These are phyloP conservation scores for Amyelois transitella DNA, from an alignment of 1,140 invertebrate species.

Conservation along the genomic window DNA sequence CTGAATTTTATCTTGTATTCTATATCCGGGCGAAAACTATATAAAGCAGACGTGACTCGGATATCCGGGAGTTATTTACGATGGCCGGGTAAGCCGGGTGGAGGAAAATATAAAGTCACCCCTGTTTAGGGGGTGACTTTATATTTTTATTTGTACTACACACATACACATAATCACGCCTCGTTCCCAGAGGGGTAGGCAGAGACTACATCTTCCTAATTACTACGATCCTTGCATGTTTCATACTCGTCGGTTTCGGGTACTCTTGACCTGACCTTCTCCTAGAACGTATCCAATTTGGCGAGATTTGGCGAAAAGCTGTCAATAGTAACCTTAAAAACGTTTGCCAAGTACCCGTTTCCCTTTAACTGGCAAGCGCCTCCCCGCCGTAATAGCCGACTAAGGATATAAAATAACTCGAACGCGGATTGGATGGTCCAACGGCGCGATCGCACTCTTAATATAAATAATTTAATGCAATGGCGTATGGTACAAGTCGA, in stretches of 20 bases:
- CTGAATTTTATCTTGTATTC: not conserved
- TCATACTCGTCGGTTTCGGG: no score
- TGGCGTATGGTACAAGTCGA: not conserved
- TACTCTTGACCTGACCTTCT: no score
- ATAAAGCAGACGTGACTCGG: not conserved
- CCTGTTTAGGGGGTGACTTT: not conserved
- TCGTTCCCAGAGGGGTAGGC: no score
- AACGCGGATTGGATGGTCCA: not conserved
- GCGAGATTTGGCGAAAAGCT: no score
- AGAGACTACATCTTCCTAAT: no score
- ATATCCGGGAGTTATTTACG: conserved; percentile 27
- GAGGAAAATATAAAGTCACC: not conserved
- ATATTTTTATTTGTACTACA: not conserved
- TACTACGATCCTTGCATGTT: no score
- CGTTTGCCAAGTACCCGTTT: not conserved
- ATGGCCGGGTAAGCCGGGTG: conserved; percentile 6
- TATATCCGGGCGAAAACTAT: not conserved
- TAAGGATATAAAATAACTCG: not conserved
- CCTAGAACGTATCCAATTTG: no score
- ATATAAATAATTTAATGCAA: not conserved
- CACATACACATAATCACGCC: no score
- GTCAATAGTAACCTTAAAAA: no score
- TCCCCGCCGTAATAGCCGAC: not conserved
- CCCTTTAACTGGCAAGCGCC: not conserved
- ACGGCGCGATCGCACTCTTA: not conserved